These are phyloP conservation scores for Galeruca laticollis DNA, from an alignment of 2,888 invertebrate species.

Conservation along the genomic window DNA sequence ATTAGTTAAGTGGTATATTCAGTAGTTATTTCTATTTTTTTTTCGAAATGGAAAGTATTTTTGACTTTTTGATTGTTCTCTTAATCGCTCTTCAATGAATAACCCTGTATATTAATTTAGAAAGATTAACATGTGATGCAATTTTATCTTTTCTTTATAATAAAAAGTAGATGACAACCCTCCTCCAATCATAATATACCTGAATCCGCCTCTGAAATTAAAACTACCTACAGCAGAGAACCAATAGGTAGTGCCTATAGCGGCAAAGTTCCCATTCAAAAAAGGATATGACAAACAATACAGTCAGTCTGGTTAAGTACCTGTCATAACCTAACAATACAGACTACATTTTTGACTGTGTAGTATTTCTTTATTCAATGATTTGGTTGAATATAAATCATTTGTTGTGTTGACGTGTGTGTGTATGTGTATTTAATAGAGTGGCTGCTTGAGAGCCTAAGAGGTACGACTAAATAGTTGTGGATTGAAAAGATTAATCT, in stretches of 20 bases:
- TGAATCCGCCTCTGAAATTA: conserved; percentile 18
- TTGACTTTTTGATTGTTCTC: no score
- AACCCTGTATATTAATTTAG: no score
- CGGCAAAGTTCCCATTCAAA: conserved; percentile 42
- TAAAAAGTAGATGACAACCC: not conserved
- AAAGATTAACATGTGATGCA: no score
- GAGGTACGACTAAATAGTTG: conserved; percentile 24
- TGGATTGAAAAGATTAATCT: conserved; percentile 17
- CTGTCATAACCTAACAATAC: conserved; percentile 42
- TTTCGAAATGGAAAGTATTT: no score
- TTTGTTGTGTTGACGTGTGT: conserved; percentile 38
- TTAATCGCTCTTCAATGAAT: no score
- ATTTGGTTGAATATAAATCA: conserved; percentile 44
- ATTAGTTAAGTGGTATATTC: no score
- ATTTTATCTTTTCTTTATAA: no score
- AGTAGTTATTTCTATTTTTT: no score
- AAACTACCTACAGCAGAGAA: conserved; percentile 34
- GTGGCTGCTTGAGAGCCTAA: conserved; percentile 28
- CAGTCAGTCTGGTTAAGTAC: conserved; percentile 40
- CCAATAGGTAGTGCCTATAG: conserved; percentile 27
- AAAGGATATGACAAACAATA: conserved; percentile 41
- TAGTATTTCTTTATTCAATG: conserved; percentile 38
- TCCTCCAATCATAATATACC: not conserved
- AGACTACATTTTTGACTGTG: conserved; percentile 39
- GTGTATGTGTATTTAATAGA: conserved; percentile 38